Conservation (phyloP, 2,113 vertebrate species). For the Xenopus borealis region DNA sequence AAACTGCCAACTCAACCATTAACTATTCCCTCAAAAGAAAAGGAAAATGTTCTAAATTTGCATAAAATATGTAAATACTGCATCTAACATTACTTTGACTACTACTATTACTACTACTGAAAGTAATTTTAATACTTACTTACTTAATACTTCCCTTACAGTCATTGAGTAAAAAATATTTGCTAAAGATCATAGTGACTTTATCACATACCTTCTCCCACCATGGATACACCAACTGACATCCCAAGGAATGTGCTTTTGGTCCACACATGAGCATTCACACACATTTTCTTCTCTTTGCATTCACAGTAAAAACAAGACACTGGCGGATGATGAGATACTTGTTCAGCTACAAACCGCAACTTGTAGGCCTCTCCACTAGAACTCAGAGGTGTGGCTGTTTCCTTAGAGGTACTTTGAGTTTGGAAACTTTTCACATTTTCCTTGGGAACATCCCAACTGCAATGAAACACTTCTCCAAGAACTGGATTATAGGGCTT, state of each 20-base stretch:
- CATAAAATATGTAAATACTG: no score
- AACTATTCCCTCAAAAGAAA: no score
- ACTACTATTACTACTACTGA: no score
- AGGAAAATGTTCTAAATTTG: no score
- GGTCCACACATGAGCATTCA: slow-evolving; percentile 90
- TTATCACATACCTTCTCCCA: slow-evolving; percentile 85
- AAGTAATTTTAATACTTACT: no score
- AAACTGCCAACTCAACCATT: no score
- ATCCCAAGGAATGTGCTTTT: slow-evolving; percentile 99
- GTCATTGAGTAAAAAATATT: no score
- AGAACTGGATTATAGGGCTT: slow-evolving; percentile 95
- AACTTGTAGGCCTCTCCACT: slow-evolving; percentile 73
- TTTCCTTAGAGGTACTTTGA: slow-evolving; percentile 57
- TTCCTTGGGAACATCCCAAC: slow-evolving; percentile 88
- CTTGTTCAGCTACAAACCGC: slow-evolving; percentile 89
- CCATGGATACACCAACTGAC: slow-evolving; percentile 96
- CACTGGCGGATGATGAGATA: slow-evolving; percentile 91
- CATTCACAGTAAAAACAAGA: slow-evolving; percentile 97
- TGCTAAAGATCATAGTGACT: no score
- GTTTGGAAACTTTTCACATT: slow-evolving; percentile 70
- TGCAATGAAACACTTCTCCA: slow-evolving; percentile 92
- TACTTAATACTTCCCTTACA: no score
- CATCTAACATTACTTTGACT: no score
- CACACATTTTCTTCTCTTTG: slow-evolving; percentile 83
- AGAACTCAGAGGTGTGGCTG: slow-evolving; percentile 53